Evolutionary conservation across 2,888 invertebrate species (phyloP).

Genomic region (Busseola fusca): DNA sequence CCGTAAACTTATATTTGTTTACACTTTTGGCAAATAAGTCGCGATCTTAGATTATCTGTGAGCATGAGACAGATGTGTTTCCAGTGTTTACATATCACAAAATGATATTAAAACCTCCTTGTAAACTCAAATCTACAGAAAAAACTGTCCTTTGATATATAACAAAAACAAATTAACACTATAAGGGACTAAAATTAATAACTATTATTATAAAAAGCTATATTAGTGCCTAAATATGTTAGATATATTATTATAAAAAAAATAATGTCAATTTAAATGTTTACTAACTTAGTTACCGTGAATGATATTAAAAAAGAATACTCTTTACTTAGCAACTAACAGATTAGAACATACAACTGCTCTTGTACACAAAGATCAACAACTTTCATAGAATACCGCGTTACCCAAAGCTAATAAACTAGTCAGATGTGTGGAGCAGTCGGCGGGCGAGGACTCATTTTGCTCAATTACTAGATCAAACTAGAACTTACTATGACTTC

Average conservation of each 20-base stretch:
- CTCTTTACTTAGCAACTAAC: constrained; percentile 27
- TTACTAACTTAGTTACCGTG: constrained; percentile 24
- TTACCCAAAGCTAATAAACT: constrained; percentile 35
- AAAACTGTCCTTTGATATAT: constrained; percentile 19
- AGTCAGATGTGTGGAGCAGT: constrained; percentile 19
- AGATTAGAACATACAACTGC: constrained; percentile 14
- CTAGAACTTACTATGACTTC: constrained; percentile 3
- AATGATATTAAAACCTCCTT: constrained; percentile 27
- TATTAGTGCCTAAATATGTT: constrained; percentile 63
- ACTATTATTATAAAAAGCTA: constrained; percentile 50
- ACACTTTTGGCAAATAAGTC: too few relatives aligned
- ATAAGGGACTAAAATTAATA: constrained; percentile 35
- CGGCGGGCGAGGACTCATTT: constrained; percentile 31
- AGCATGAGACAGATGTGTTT: constrained; percentile 32
- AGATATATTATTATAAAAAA: constrained; percentile 14
- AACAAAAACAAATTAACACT: constrained; percentile 30
- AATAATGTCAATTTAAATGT: constrained; percentile 43
- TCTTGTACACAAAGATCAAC: constrained; percentile 20
- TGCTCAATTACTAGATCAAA: constrained; percentile 37
- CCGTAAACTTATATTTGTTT: too few relatives aligned
- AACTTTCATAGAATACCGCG: constrained; percentile 3
- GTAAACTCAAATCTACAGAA: constrained; percentile 9
- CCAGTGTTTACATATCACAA: constrained; percentile 47
- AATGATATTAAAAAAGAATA: constrained; percentile 43
- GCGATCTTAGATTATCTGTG: background rate